These are phyloP conservation scores for Ormyrus nitidulus DNA, from an alignment of 2,888 invertebrate genomes.

Conservation along the genomic window DNA sequence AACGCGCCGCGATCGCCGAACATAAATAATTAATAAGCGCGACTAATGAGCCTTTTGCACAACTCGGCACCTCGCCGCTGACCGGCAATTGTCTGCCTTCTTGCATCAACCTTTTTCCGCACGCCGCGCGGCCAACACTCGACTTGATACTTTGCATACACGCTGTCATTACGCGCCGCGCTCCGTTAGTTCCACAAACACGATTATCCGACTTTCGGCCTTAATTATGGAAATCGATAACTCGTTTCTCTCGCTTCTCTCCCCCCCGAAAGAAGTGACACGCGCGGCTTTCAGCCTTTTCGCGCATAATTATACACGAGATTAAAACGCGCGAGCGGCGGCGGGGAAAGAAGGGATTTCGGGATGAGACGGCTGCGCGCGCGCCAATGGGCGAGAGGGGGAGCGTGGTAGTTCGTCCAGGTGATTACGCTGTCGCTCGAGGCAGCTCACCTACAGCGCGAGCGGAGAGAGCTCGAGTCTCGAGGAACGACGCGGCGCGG, in stretches of 20 bases:
- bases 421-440: slow-evolving; percentile 74
- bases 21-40: slow-evolving; percentile 23
- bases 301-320: slow-evolving; percentile 21
- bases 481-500: slow-evolving; percentile 18
- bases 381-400: slow-evolving; percentile 7
- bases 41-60: slow-evolving; percentile 20
- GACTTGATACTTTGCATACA: too few relatives aligned
- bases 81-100: too few relatives aligned
- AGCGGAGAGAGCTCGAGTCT: background rate
- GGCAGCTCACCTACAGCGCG: slow-evolving; percentile 62
- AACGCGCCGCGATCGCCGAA: background rate
- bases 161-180: too few relatives aligned
- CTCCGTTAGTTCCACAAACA: too few relatives aligned
- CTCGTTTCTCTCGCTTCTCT: too few relatives aligned
- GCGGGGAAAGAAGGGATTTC: background rate
- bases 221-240: too few relatives aligned
- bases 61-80: background rate
- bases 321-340: slow-evolving; percentile 27
- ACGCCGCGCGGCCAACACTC: too few relatives aligned
- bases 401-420: slow-evolving; percentile 67
- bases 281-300: background rate
- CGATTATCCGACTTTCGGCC: too few relatives aligned
- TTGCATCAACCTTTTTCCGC: too few relatives aligned
- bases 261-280: background rate
- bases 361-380: background rate